A percentile compares a stretch with the other conserved stretches of the same genome.
phyloP scores from a whole-genome alignment of 2,113 vertebrate genomes.

The Eublepharis macularius region DNA sequence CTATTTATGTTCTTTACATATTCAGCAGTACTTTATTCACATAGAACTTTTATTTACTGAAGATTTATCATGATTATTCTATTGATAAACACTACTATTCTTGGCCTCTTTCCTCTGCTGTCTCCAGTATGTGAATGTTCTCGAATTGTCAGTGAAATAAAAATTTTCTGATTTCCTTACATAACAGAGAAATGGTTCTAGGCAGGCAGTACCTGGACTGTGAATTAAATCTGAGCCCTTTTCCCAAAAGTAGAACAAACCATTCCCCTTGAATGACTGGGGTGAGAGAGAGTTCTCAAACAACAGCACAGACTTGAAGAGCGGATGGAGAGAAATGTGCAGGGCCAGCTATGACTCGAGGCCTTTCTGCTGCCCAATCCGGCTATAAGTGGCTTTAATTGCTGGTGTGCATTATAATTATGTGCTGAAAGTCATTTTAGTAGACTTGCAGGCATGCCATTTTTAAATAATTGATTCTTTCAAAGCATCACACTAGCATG shows the following conservation, averaged over 20 bases:
- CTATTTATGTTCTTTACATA: background rate
- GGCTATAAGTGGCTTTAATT: background rate
- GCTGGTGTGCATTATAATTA: background rate
- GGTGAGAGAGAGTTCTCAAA: background rate
- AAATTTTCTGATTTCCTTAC: background rate
- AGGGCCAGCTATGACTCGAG: background rate
- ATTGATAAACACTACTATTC: background rate
- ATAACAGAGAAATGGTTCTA: background rate
- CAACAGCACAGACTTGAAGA: background rate
- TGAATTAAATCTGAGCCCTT: background rate
- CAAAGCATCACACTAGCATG: background rate
- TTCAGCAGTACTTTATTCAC: background rate
- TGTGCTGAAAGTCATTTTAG: background rate
- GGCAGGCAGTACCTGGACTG: background rate
- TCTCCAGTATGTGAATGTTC: background rate
- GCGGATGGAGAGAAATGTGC: background rate
- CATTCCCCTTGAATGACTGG: background rate
- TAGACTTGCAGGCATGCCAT: background rate
- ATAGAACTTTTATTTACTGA: background rate
- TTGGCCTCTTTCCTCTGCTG: background rate
- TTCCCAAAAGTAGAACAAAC: background rate
- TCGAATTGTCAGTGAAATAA: background rate
- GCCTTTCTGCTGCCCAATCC: background rate
- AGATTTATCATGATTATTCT: no score
- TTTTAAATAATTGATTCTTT: background rate